These are phyloP conservation scores for Epinephelus cyanopodus DNA, from an alignment of 2,113 vertebrate genomes.

Conservation along the genomic window DNA sequence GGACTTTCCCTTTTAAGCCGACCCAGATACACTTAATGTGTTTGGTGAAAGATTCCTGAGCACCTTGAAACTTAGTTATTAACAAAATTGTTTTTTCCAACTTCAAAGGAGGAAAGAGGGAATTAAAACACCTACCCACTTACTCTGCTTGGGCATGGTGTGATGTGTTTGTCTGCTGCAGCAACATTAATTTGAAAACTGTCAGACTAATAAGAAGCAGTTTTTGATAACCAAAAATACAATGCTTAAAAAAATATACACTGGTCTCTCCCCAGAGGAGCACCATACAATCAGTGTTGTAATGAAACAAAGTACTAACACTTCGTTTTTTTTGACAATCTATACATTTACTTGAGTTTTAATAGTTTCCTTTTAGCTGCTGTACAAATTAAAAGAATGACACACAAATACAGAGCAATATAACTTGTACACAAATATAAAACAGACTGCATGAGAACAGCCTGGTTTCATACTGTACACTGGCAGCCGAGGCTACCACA, in stretches of 20 bases:
- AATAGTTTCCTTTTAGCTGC: too few relatives aligned
- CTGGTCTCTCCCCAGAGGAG: neutral
- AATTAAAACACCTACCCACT: constrained; percentile 8
- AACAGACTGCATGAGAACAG: too few relatives aligned
- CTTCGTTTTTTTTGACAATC: too few relatives aligned
- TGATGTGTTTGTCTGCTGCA: neutral
- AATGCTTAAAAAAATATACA: neutral
- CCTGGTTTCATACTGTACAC: too few relatives aligned
- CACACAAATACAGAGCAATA: too few relatives aligned
- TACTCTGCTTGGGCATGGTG: neutral
- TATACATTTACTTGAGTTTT: too few relatives aligned
- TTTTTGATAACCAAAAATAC: neutral
- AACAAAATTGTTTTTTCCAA: constrained; percentile 46
- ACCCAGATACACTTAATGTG: neutral
- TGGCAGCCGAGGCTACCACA: too few relatives aligned
- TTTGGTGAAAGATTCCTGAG: constrained; percentile 22
- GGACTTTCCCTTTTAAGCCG: constrained; percentile 39
- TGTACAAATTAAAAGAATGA: too few relatives aligned
- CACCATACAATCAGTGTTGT: neutral
- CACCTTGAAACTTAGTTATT: constrained; percentile 36
- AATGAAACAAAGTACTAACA: too few relatives aligned
- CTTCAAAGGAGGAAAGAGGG: neutral
- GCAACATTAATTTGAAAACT: neutral
- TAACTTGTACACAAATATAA: too few relatives aligned
- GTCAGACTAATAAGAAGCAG: neutral